These are phyloP conservation scores for Auanema freiburgensis DNA, from an alignment of 2,888 invertebrate genomes.

Conservation along the genomic window DNA sequence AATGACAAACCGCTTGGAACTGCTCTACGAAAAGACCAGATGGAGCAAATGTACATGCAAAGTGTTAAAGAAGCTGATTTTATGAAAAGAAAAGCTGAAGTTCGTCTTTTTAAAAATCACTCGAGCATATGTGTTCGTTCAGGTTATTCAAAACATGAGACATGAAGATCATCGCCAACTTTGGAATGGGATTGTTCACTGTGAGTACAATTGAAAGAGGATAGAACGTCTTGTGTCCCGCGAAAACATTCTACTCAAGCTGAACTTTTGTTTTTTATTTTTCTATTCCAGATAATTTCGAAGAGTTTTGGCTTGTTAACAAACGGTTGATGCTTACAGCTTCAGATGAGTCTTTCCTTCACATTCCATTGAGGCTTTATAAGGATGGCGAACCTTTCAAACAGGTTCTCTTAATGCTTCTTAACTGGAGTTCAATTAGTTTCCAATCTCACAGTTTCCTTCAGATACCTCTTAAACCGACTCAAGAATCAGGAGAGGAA, in stretches of 20 bases:
- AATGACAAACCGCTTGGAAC: constrained; percentile 9
- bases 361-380: constrained; percentile 82
- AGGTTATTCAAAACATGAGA: constrained; percentile 67
- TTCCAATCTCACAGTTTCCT: not conserved
- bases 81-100: constrained; percentile 84
- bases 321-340: constrained; percentile 86
- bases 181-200: constrained; percentile 90
- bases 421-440: constrained; percentile 1
- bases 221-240: constrained; percentile 2
- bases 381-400: constrained; percentile 32
- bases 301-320: constrained; percentile 98
- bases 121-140: not conserved
- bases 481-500: constrained; percentile 9
- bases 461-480: constrained; percentile 10
- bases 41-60: constrained; percentile 90
- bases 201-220: constrained; percentile 68
- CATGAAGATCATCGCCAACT: constrained; percentile 94
- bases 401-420: constrained; percentile 23
- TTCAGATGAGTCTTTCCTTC: constrained; percentile 78
- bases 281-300: constrained; percentile 82
- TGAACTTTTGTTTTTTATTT: constrained; percentile 1
- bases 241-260: constrained; percentile 81
- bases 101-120: not conserved
- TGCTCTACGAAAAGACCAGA: constrained; percentile 73
- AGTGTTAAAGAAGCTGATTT: constrained; percentile 96